A percentile compares a stretch with the other conserved stretches of the same genome.
phyloP scores from a whole-genome alignment of 30 jellyfish, hydroid and myxozoan genomes.

The Chrysaora quinquecirrha region DNA sequence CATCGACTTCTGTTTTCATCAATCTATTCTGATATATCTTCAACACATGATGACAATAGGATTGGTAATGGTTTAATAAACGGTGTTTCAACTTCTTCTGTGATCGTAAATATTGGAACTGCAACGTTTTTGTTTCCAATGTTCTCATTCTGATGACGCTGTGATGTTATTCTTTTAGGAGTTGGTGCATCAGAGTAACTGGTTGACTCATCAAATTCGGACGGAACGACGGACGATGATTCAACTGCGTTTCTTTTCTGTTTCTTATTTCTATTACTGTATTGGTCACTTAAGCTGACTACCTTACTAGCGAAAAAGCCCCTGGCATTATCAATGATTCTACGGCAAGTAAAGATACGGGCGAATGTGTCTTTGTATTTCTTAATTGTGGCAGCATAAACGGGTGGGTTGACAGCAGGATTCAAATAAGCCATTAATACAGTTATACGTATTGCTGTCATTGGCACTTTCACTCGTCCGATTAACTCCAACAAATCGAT shows the following conservation, averaged over 20 bases:
- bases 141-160: background rate
- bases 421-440: constrained; percentile 30
- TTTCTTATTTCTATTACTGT: background rate
- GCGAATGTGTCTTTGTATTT: constrained; percentile 23
- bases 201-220: no score
- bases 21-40: background rate
- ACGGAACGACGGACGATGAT: background rate
- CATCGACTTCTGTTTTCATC: no score
- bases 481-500: constrained; percentile 21
- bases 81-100: background rate
- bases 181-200: no score
- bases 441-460: constrained; percentile 14
- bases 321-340: background rate
- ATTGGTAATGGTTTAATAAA: background rate
- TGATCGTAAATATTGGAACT: background rate
- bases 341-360: constrained; percentile 8
- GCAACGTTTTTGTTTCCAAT: background rate
- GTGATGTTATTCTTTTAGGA: background rate
- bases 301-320: background rate
- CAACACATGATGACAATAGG: background rate
- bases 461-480: constrained; percentile 4
- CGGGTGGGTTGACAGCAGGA: constrained; percentile 60
- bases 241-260: background rate
- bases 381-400: constrained; percentile 45
- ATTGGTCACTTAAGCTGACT: background rate